Conservation (phyloP, 2,888 invertebrate species). For the Autographa pulchrina region DNA sequence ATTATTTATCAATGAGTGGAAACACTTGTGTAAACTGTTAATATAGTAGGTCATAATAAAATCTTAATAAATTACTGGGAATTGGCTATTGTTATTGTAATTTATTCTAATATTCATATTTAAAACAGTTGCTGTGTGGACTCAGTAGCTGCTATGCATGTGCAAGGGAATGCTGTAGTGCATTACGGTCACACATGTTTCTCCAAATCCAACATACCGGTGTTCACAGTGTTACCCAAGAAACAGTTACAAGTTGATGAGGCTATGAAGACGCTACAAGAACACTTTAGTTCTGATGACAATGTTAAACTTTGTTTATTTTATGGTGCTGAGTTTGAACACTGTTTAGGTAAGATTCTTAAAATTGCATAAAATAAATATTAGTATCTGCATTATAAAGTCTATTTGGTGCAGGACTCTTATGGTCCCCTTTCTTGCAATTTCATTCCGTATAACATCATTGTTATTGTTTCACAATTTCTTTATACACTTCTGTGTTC, state of each 20-base stretch:
- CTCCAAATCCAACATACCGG: conserved; percentile 93
- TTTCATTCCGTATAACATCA: no score
- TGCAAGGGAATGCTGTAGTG: conserved; percentile 94
- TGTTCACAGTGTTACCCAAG: conserved; percentile 93
- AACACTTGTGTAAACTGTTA: no score
- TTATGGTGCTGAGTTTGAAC: conserved; percentile 92
- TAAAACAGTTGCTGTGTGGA: conserved; percentile 95
- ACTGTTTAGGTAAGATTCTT: conserved; percentile 87
- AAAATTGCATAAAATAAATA: neutral
- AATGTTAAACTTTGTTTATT: conserved; percentile 87
- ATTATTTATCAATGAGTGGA: no score
- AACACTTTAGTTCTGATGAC: conserved; percentile 70
- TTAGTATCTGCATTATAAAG: no score
- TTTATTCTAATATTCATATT: no score
- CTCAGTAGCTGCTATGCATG: conserved; percentile 96
- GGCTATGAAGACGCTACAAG: conserved; percentile 59
- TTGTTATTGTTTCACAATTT: neutral
- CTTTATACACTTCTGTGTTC: no score
- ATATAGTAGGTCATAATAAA: no score
- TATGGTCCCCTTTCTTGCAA: no score
- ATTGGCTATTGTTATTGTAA: no score
- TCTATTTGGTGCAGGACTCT: no score
- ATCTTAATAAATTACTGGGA: no score
- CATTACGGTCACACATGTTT: conserved; percentile 98
- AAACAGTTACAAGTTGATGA: conserved; percentile 86